These are phyloP conservation scores for Nomada lathburiana DNA, from an alignment of 2,888 invertebrate species.

Conservation along the genomic window DNA sequence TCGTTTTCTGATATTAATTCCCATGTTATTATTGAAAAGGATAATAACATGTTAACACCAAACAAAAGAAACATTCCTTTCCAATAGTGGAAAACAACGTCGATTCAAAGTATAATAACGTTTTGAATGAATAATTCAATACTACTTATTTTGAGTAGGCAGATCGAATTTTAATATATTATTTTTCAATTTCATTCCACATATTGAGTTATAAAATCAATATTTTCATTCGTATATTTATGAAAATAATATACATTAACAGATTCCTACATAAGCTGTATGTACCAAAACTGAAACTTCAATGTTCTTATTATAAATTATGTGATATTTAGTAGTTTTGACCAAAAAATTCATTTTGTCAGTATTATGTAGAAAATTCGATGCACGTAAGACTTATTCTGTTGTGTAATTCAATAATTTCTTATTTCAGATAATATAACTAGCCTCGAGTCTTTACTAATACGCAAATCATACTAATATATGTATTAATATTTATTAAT, in stretches of 20 bases:
- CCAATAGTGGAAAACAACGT: background rate
- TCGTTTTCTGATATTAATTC: conserved; percentile 2
- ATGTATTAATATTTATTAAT: conserved; percentile 21
- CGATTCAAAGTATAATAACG: background rate
- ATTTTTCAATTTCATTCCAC: background rate
- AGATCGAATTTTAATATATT: background rate
- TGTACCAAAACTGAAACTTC: conserved; percentile 53
- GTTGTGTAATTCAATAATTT: conserved; percentile 19
- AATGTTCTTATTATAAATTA: conserved; percentile 19
- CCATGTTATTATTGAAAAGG: background rate
- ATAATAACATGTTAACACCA: conserved; percentile 10
- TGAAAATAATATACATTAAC: background rate
- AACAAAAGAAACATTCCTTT: conserved; percentile 1
- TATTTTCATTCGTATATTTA: conserved; percentile 6
- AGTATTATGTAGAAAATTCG: conserved; percentile 37
- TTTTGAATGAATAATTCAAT: background rate
- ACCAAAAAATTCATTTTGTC: conserved; percentile 37
- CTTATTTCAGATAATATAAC: conserved; percentile 24
- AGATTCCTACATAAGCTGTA: conserved; percentile 1
- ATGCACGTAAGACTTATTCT: conserved; percentile 25
- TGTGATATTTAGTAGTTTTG: conserved; percentile 30
- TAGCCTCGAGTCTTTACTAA: conserved; percentile 22
- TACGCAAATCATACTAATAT: conserved; percentile 25
- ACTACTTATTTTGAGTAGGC: background rate
- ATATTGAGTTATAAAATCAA: conserved; percentile 4